phyloP scores from a whole-genome alignment of 2,113 vertebrate species.

The Urocynchramus pylzowi region DNA sequence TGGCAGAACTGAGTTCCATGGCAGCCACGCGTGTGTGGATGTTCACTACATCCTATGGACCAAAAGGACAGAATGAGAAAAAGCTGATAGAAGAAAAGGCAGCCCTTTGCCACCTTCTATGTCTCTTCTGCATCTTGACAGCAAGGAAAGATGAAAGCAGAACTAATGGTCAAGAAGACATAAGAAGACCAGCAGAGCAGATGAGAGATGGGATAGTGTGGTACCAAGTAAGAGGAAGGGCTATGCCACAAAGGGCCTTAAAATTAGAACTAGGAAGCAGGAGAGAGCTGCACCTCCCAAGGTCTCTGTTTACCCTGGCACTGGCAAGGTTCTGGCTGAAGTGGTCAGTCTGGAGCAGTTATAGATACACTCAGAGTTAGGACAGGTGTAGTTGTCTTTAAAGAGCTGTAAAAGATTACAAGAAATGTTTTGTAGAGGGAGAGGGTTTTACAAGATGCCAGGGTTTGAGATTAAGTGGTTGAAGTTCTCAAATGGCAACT shows the following conservation, averaged over 20 bases:
- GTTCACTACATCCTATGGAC: fast-evolving
- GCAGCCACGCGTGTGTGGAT: neutral
- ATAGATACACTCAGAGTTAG: neutral
- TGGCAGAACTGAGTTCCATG: neutral
- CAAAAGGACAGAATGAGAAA: neutral
- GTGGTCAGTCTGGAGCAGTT: neutral
- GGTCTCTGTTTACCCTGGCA: neutral
- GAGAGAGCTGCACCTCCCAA: neutral
- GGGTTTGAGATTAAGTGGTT: neutral
- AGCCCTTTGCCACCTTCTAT: neutral
- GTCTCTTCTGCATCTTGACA: neutral
- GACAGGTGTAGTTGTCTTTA: neutral
- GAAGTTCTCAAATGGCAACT: neutral
- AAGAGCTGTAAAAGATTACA: slow-evolving; percentile 5
- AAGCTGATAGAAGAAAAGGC: neutral
- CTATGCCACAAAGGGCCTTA: neutral
- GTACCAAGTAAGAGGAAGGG: neutral
- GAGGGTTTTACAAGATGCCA: neutral
- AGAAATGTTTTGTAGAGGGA: neutral
- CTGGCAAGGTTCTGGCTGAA: neutral
- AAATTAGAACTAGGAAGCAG: neutral
- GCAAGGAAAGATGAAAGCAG: neutral
- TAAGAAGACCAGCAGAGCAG: neutral
- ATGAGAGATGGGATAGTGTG: neutral
- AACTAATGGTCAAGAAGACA: neutral